Evolutionary conservation across 2,888 invertebrate genomes (phyloP), one percentile per base, ranked within the genome.

Genomic region (Himalopsyche anomala): DNA sequence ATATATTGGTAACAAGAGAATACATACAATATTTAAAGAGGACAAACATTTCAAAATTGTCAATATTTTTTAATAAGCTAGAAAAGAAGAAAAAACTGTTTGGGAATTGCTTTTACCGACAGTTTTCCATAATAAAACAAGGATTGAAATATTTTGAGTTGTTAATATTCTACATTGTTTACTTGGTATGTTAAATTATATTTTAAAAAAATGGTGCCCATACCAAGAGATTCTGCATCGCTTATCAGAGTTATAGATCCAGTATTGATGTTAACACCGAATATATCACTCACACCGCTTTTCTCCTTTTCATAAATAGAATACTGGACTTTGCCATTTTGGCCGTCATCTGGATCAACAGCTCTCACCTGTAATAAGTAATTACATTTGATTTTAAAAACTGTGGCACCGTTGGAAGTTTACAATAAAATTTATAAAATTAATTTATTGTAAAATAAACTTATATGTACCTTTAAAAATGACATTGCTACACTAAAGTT

Each of bases 321-420:
- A 92, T 98, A 98, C 88, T 94, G 93, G 82, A 98, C 93, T 87
- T 94, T 94, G 12, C 96, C 95, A 89, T 96, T 94, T 85, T 94
- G 93, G 89, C 95, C 96, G 89, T 96, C 95, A 93, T 98, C 98
- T 2, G 92, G 91, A 92, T 98, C 98, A n/a, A 92, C 91, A 42
- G 98, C 98, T 90, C 94, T 94, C 5, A 95, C 92, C 94, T 94
- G 89, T 82, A 90, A 82, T 45, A 36, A 80, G 5, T 28, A 40
- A 74, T 15, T 40, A 56, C 4, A 81, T 84, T 85, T 56, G 81
- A 83, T 69, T 40, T 54, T 6, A 45, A 79, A 69, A 86, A 36
- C 28, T 62, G 8, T 36, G 28, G 36, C 36, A 36, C 36, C 51
- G 2, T 80, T 82, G 51, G 56, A 38, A 82, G 42, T 83, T 36